Base-by-base conservation (phyloP, 2,797 vertebrate species). In the Ateles fusciceps region DNA sequence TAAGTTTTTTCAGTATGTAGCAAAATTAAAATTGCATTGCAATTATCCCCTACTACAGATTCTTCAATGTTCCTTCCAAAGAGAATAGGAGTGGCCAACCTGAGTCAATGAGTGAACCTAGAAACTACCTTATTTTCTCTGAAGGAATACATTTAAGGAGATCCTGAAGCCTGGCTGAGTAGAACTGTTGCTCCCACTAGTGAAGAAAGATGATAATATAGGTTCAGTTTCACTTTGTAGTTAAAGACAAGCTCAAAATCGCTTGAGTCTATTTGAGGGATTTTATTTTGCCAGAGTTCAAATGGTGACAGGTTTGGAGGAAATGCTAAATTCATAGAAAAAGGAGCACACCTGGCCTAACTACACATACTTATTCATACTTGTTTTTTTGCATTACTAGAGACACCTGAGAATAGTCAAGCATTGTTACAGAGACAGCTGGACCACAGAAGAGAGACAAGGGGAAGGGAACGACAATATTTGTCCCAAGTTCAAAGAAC, bases 201-300 rank as follows among this genome's bases (percentile, higher is more conserved):
- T 30, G 42, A 95, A 86, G 87, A 84, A 48, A 93, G 42, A 39
- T 48, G 64, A 17, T 57, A 30, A 59, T 2, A 68, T 0, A 88
- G 74, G 71, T 15, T 91, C 10, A 85, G 48, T 61, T 85, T 36
- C 48, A 42, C 21, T 50, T 94, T 71, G 33, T 46, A 28, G 42
- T 79, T 61, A 71, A 91, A 95, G 79, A 72, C 48, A 89, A 87
- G 50, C 26, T 97, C 87, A 94, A 74, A 85, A 50, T 42, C 78
- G 33, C 72, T 95, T 28, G 13, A 83, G 57, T 78, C 57, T 85
- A 75, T 39, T 30, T 89, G 50, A 91, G 28, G 17, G 46, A 76
- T 85, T 95, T 92, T 68, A 92, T 80, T 86, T 93, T 89, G 50
- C 46, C 28, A 13, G 57, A 68, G 57, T 87, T 81, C 92, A 88